Percentiles rank a stretch among this genome's conserved stretches.
phyloP scores from a whole-genome alignment of 2,797 vertebrate species.

The Fratercula arctica region DNA sequence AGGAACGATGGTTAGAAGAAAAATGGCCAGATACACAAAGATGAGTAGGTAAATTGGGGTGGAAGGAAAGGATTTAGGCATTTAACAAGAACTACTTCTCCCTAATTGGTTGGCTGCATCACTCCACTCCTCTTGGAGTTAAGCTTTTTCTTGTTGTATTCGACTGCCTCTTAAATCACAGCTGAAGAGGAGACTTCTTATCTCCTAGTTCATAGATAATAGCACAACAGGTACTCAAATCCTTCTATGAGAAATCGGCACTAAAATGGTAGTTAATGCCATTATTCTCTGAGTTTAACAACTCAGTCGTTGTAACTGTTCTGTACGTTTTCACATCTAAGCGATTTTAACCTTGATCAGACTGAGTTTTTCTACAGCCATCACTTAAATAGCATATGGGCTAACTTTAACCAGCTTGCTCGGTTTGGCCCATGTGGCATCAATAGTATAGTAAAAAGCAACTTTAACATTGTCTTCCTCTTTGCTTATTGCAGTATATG shows the following conservation, averaged over 20 bases:
- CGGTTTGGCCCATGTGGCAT: neutral
- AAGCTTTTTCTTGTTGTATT: neutral
- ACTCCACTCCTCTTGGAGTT: neutral
- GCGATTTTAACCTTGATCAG: neutral
- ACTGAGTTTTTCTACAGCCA: neutral
- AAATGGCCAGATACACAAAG: neutral
- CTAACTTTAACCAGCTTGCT: slow-evolving; percentile 7
- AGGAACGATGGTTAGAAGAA: neutral
- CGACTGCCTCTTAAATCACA: neutral
- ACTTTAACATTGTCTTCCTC: neutral
- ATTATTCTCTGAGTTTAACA: neutral
- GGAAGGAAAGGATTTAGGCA: neutral
- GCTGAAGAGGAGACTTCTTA: neutral
- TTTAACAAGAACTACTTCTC: neutral
- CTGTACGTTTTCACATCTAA: neutral
- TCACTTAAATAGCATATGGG: neutral
- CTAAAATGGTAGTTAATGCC: neutral
- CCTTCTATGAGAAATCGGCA: neutral
- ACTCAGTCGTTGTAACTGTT: neutral
- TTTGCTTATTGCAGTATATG: neutral
- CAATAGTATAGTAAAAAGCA: neutral
- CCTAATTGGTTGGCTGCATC: neutral
- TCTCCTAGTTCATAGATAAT: neutral
- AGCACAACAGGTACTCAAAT: neutral
- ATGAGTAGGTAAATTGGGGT: neutral